phyloP scores from a whole-genome alignment of 2,888 invertebrate genomes.

The Hypsopygia costalis region DNA sequence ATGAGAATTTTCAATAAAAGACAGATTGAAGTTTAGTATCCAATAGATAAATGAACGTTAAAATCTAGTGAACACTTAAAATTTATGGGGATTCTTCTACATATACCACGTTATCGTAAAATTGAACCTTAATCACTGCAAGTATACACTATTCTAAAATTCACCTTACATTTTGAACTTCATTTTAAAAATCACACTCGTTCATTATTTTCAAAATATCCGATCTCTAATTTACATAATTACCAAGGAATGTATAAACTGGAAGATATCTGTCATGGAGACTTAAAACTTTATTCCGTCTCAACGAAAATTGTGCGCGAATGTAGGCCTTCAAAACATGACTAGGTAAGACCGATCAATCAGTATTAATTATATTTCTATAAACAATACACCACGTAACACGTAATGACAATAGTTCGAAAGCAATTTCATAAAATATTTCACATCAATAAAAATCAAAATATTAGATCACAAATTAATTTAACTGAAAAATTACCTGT shows the following conservation, averaged over 20 bases:
- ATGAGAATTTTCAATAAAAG: conserved; percentile 64
- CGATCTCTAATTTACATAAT: conserved; percentile 44
- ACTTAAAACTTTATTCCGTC: conserved; percentile 1
- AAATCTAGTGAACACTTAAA: conserved; percentile 78
- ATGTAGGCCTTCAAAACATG: conserved; percentile 70
- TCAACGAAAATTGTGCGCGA: conserved; percentile 64
- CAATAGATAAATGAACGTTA: conserved; percentile 62
- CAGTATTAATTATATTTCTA: not conserved
- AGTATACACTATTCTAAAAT: conserved; percentile 53
- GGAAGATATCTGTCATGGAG: conserved; percentile 52
- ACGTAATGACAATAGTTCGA: not conserved
- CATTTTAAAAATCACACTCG: conserved; percentile 65
- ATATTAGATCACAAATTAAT: conserved; percentile 2
- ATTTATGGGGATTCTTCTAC: conserved; percentile 63
- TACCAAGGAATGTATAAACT: conserved; percentile 66
- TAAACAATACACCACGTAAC: not conserved
- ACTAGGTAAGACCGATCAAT: conserved; percentile 63
- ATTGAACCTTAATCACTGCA: conserved; percentile 64
- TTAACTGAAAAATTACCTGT: conserved; percentile 1
- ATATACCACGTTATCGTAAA: conserved; percentile 56
- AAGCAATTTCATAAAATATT: not conserved
- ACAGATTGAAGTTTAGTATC: conserved; percentile 56
- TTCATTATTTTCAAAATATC: conserved; percentile 39
- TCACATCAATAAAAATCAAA: not conserved
- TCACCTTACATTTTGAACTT: conserved; percentile 65